Base-by-base conservation (phyloP, 2,888 invertebrate genomes). In the Chaetogeoica ovagalla region DNA sequence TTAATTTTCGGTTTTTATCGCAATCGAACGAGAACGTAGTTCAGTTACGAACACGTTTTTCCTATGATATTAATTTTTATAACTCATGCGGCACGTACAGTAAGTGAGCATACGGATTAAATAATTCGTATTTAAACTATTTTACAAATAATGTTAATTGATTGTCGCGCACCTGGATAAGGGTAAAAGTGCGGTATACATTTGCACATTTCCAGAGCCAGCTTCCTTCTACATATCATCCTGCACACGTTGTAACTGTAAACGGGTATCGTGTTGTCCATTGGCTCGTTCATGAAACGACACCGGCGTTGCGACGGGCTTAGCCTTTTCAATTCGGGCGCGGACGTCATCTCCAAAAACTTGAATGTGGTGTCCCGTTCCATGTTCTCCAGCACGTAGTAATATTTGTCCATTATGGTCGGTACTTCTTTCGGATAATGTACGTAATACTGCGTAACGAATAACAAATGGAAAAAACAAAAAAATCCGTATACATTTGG, bases 111-210 rank as follows among this genome's bases (percentile, higher is more conserved):
- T 30, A 30, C 30, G 30, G 4, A 48, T 48, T 48, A 48, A 48
- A 13, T 48, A 11, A 15, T 3, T 48, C 48, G 48, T 48, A 13
- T 48, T 48, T 4, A 2, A 3, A 3, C 13, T 52, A 13, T 52
- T 19, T 5, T 52, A 55, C 17, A 52, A 17, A 52, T 52, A 52
- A 57, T 19, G 2, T n/a, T 30, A 30, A 30, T 30, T 30, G 30
- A 4, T 30, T 55, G 30, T 48, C 11, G 11, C 86, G 86, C 85
- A 92, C 93, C 89, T 82, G 88, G 88, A 82, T 87, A 89, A 82
- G 91, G 89, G 83, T 92, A 93, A 84, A 93, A 93, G 85, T 92
- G 91, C 0, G 94, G 94, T 57, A 91, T 87, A 85, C 94, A 94
- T 0, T 89, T 88, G 85, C 93, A 94, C 74, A 89, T 86, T 81